A percentile compares a stretch with the other conserved stretches of the same genome.
Evolutionary conservation across 2,797 vertebrate species (phyloP).

Genomic region (Ataeniobius toweri): DNA sequence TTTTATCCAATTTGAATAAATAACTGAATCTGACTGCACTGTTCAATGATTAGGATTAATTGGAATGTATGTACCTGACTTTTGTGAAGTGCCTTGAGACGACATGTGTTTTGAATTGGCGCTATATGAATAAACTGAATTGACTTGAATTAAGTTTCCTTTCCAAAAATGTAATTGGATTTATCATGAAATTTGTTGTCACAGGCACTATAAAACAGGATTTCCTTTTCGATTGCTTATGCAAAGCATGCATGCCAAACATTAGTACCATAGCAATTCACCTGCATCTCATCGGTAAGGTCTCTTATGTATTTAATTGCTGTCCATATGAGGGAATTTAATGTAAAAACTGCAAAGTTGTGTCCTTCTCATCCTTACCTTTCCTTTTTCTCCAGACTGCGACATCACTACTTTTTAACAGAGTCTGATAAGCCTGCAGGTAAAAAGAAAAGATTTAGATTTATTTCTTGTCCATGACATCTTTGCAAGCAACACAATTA

Average conservation of each 20-base stretch:
- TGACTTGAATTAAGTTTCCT: no score
- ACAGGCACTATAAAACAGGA: conserved; percentile 53
- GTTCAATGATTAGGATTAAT: no score
- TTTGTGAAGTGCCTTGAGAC: no score
- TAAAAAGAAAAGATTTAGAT: not conserved
- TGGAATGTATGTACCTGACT: no score
- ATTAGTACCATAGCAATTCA: conserved; percentile 53
- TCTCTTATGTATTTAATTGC: not conserved
- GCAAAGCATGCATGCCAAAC: conserved; percentile 44
- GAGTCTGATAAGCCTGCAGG: conserved; percentile 50
- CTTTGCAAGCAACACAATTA: not conserved
- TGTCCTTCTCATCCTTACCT: conserved; percentile 77
- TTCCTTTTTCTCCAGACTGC: conserved; percentile 89
- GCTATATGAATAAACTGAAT: no score
- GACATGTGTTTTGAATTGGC: no score
- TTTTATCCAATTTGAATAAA: no score
- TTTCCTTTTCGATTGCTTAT: conserved; percentile 66
- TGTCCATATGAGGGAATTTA: not conserved
- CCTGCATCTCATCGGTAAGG: conserved; percentile 23
- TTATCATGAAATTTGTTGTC: no score
- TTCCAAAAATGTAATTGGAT: no score
- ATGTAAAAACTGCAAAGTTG: not conserved
- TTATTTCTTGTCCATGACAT: not conserved
- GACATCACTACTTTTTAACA: conserved; percentile 77
- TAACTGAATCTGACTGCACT: no score